phyloP scores from a whole-genome alignment of 37 sponge, comb jelly and placozoan species.

The Ianthella basta region DNA sequence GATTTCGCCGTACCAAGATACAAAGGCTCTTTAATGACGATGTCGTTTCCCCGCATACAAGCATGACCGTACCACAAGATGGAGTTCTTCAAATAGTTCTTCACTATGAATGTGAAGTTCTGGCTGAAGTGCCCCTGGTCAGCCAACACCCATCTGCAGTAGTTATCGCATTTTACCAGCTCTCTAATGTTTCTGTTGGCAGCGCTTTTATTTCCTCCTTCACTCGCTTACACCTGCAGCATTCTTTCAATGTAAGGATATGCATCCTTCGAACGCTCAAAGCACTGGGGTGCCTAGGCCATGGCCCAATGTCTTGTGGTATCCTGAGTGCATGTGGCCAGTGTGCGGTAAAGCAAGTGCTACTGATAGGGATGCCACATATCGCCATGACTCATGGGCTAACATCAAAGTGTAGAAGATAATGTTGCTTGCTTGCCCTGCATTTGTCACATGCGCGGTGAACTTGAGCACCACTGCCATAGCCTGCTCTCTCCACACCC shows the following conservation, averaged over 20 bases:
- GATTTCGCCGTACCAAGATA: slow-evolving; percentile 49
- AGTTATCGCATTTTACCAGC: slow-evolving; percentile 42
- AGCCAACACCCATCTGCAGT: slow-evolving; percentile 46
- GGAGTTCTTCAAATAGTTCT: slow-evolving; percentile 3
- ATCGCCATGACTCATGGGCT: not conserved
- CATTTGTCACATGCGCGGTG: not conserved
- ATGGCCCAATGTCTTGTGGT: slow-evolving; percentile 10
- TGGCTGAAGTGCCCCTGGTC: slow-evolving; percentile 9
- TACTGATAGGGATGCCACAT: not conserved
- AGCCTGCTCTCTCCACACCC: not conserved
- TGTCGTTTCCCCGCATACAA: slow-evolving; percentile 36
- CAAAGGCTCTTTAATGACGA: slow-evolving; percentile 11
- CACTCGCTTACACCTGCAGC: slow-evolving; percentile 10
- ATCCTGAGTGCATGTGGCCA: slow-evolving; percentile 28
- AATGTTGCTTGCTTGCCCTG: not conserved
- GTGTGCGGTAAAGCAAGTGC: slow-evolving; percentile 32
- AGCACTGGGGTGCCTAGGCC: slow-evolving; percentile 30
- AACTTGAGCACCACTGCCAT: not conserved
- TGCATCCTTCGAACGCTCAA: no score
- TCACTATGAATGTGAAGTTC: slow-evolving; percentile 18
- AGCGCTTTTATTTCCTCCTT: slow-evolving; percentile 24
- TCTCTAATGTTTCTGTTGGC: not conserved
- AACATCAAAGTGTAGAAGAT: not conserved
- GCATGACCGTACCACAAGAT: slow-evolving; percentile 38
- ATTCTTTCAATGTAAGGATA: slow-evolving; percentile 6